A percentile compares a stretch with the other conserved stretches of the same genome.
These are phyloP conservation scores for Penaeus japonicus DNA, from an alignment of 1,140 invertebrate genomes.

Conservation along the genomic window DNA sequence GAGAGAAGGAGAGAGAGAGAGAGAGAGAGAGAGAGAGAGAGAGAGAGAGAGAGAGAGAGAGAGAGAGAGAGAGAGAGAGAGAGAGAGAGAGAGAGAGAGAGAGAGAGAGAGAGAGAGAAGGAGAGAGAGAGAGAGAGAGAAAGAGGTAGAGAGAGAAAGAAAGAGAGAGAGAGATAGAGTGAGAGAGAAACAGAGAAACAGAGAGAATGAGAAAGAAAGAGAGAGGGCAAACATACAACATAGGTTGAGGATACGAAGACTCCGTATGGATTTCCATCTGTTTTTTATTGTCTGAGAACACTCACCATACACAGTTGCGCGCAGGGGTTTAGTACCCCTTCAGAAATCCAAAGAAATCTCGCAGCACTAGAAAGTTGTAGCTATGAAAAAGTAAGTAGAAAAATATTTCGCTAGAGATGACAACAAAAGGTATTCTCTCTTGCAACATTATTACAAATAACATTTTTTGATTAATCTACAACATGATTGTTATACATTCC, in stretches of 20 bases:
- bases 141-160: too few relatives aligned
- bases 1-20: too few relatives aligned
- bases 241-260: background rate
- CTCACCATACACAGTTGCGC: background rate
- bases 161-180: too few relatives aligned
- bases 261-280: background rate
- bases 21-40: too few relatives aligned
- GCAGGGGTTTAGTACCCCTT: constrained; percentile 6
- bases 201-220: background rate
- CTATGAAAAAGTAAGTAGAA: constrained; percentile 56
- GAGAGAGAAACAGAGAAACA: too few relatives aligned
- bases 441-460: constrained; percentile 57
- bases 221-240: too few relatives aligned
- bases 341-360: constrained; percentile 24
- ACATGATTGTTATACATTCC: constrained; percentile 50
- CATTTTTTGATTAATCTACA: constrained; percentile 49
- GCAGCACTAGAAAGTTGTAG: constrained; percentile 54
- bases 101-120: too few relatives aligned
- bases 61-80: too few relatives aligned
- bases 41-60: too few relatives aligned
- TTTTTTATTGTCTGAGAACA: background rate
- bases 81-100: too few relatives aligned
- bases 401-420: constrained; percentile 56
- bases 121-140: too few relatives aligned
- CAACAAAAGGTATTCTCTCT: constrained; percentile 50